Evolutionary conservation across 2,888 invertebrate species (phyloP), one percentile per base, ranked within the genome.

Genomic region (Drosophila anceps): DNA sequence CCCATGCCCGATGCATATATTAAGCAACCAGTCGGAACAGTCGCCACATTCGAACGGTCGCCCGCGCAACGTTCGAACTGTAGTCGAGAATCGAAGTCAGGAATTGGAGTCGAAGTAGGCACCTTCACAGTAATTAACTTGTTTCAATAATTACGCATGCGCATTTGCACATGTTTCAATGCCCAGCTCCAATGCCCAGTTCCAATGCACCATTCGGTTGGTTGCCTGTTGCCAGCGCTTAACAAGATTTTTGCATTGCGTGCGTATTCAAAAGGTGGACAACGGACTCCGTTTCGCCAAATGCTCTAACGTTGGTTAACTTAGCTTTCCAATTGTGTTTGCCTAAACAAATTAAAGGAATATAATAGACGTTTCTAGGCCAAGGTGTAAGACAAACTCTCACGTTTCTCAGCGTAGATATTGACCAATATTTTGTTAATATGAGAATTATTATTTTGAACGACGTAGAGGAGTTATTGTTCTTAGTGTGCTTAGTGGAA

Each of bases 171-270:
- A 86, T 90, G 86, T 90, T 86, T 73, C 78, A 50, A 74, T 65
- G 69, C 29, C 71, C 67, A 51, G 50, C 44, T 64, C 71, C 64
- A 10, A 10, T 65, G 46, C 51, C 43, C 54, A 50, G 62, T 29
- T 41, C 41, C 37, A 48, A 35, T 37, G 57, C 68, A 35, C 37
- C 78, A 77, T 58, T 73, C 73, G 61, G 61, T 62, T 64, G 61
- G 61, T 62, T 64, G 72, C 59, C 65, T 59, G 73, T 68, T 80
- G 81, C 58, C 80, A 67, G 46, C 51, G 46, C 44, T 80, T 72
- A 91, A 91, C 90, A 91, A 90, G 88, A 86, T 91, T 90, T 91
- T 81, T 80, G 82, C 85, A 88, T 90, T 91, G 90, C 91, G 90
- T 90, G 91, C 75, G 79, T 81, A 76, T 75, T 76, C 59, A 57